Conservation (phyloP, 2,797 vertebrate species). For the Hippocampus kuda region DNA sequence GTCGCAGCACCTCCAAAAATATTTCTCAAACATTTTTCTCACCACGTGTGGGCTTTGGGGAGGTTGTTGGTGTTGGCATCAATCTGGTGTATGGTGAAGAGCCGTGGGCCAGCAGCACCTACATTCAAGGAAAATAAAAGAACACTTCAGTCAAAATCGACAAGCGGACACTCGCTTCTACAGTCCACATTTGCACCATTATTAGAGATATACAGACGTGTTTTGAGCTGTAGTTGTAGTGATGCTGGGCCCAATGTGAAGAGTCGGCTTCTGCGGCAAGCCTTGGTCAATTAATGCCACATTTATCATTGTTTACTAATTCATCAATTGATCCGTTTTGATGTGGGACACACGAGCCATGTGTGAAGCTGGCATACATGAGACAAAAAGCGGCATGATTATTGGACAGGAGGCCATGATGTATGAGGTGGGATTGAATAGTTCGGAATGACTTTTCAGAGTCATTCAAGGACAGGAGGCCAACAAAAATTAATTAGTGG, state of each 20-base stretch:
- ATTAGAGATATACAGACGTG: not conserved
- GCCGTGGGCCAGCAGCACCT: constrained; percentile 91
- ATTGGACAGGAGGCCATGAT: not conserved
- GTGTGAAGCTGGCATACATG: not conserved
- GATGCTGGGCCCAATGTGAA: not conserved
- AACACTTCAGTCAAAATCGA: not conserved
- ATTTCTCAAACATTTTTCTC: constrained; percentile 35
- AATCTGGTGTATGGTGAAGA: constrained; percentile 96
- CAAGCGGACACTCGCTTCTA: not conserved
- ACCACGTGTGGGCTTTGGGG: constrained; percentile 97
- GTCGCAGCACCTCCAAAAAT: not conserved
- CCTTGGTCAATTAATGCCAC: too few relatives aligned
- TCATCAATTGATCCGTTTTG: not conserved
- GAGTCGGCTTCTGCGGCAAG: too few relatives aligned
- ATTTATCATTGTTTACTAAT: too few relatives aligned
- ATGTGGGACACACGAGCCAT: not conserved
- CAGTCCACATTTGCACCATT: not conserved
- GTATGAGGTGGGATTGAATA: too few relatives aligned
- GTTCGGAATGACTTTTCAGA: not conserved
- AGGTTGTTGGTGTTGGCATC: constrained; percentile 91
- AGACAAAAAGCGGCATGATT: not conserved
- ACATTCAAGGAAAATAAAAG: constrained; percentile 1
- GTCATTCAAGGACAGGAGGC: not conserved
- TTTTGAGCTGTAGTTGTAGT: too few relatives aligned
- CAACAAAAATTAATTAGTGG: not conserved